Conservation (phyloP, 2,888 invertebrate species). For the Dynastes tityus region DNA sequence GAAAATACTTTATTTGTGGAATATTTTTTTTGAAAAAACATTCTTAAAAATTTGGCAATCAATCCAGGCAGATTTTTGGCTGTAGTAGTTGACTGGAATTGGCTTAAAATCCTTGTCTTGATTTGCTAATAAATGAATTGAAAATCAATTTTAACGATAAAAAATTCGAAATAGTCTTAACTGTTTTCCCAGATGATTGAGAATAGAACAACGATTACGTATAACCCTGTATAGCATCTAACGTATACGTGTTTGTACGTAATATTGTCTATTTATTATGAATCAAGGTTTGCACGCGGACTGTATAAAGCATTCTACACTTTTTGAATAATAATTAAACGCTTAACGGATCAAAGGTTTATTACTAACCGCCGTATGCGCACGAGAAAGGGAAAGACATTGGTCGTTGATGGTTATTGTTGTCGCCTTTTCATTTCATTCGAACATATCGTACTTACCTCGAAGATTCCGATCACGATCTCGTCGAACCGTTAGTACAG, state of each 20-base stretch:
- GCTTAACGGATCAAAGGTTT: slow-evolving; percentile 41
- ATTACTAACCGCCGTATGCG: slow-evolving; percentile 17
- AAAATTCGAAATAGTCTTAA: too few species aligned
- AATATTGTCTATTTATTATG: slow-evolving; percentile 24
- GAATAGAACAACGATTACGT: too few species aligned
- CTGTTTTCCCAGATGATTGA: too few species aligned
- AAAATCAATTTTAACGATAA: too few species aligned
- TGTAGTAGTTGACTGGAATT: too few species aligned
- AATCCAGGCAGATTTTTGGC: too few species aligned
- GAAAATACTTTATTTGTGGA: too few species aligned
- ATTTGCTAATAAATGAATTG: too few species aligned
- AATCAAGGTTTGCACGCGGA: slow-evolving; percentile 45
- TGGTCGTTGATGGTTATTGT: slow-evolving; percentile 36
- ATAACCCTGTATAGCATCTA: too few species aligned
- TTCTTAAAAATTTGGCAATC: too few species aligned
- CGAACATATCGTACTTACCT: slow-evolving; percentile 27
- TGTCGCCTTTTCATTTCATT: slow-evolving; percentile 45
- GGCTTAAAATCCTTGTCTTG: too few species aligned
- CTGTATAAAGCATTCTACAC: slow-evolving; percentile 40
- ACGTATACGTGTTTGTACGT: slow-evolving; percentile 11
- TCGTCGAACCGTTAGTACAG: slow-evolving; percentile 39
- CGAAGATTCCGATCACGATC: slow-evolving; percentile 42
- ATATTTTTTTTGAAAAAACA: too few species aligned
- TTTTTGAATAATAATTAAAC: slow-evolving; percentile 41
- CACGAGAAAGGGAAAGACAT: slow-evolving; percentile 42